phyloP scores from a whole-genome alignment of 2,113 vertebrate species.

The Megaleporinus macrocephalus region DNA sequence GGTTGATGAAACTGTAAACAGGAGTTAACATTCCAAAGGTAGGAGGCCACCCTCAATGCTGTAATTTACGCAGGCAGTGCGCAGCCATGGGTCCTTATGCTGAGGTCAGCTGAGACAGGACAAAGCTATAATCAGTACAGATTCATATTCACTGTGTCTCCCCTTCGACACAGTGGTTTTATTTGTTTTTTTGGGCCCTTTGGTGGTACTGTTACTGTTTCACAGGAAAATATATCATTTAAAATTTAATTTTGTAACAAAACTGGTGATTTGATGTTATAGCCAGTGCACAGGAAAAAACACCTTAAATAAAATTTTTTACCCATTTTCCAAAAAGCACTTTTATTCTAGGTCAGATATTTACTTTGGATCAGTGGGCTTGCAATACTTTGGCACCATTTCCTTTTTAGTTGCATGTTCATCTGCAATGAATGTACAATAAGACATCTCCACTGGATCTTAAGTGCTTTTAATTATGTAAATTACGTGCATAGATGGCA shows the following conservation, averaged over 20 bases:
- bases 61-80: constrained; percentile 37
- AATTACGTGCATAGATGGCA: background rate
- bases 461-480: background rate
- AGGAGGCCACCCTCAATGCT: constrained; percentile 13
- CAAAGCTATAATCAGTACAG: constrained; percentile 5
- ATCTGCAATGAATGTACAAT: background rate
- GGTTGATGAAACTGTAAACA: constrained; percentile 41
- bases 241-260: background rate
- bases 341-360: background rate
- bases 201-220: background rate
- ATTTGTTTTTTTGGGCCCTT: background rate
- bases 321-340: background rate
- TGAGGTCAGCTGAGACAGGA: constrained; percentile 14
- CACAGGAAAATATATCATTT: background rate
- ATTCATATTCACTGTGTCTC: background rate
- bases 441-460: background rate
- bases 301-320: background rate
- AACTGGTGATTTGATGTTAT: background rate
- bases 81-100: constrained; percentile 26
- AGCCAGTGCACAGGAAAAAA: background rate
- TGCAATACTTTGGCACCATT: background rate
- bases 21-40: constrained; percentile 35
- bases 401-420: background rate
- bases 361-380: constrained; percentile 2
- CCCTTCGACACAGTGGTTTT: background rate